phyloP scores from a whole-genome alignment of 1,140 invertebrate species.

The Bombus sylvicola region DNA sequence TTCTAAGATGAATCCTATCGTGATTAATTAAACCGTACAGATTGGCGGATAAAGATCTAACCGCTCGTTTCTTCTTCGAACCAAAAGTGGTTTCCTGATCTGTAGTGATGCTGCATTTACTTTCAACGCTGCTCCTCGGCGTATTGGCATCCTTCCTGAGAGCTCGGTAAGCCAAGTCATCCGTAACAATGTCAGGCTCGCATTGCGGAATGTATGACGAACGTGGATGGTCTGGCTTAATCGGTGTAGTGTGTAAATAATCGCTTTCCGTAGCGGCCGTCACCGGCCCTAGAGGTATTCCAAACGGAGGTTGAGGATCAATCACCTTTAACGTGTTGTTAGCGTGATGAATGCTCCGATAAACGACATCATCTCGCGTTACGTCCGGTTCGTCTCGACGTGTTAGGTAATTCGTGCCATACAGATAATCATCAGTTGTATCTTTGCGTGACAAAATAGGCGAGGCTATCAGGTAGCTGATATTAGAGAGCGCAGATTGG shows the following conservation, averaged over 20 bases:
- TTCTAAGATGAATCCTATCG: constrained; percentile 56
- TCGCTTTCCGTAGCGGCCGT: constrained; percentile 89
- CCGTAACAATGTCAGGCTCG: constrained; percentile 91
- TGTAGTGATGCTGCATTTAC: not conserved
- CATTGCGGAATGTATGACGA: constrained; percentile 86
- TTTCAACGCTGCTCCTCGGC: constrained; percentile 14
- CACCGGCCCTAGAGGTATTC: constrained; percentile 92
- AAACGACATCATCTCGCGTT: constrained; percentile 92
- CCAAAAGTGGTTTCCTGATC: constrained; percentile 50
- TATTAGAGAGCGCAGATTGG: constrained; percentile 84
- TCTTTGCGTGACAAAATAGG: constrained; percentile 82
- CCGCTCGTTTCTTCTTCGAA: constrained; percentile 88
- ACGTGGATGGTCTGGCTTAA: constrained; percentile 82
- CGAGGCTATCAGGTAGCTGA: constrained; percentile 89
- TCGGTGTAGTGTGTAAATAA: constrained; percentile 90
- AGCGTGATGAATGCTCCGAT: constrained; percentile 89
- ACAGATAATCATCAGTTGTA: constrained; percentile 25
- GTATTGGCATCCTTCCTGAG: constrained; percentile 89
- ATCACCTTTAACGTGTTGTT: constrained; percentile 85
- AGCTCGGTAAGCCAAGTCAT: constrained; percentile 93
- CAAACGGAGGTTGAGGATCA: constrained; percentile 94
- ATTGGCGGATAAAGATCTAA: constrained; percentile 91
- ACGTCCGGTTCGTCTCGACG: constrained; percentile 89
- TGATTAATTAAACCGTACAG: constrained; percentile 87
- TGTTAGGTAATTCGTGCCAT: not conserved